Evolutionary conservation across 2,888 invertebrate genomes (phyloP).

Genomic region (Tuta absoluta): DNA sequence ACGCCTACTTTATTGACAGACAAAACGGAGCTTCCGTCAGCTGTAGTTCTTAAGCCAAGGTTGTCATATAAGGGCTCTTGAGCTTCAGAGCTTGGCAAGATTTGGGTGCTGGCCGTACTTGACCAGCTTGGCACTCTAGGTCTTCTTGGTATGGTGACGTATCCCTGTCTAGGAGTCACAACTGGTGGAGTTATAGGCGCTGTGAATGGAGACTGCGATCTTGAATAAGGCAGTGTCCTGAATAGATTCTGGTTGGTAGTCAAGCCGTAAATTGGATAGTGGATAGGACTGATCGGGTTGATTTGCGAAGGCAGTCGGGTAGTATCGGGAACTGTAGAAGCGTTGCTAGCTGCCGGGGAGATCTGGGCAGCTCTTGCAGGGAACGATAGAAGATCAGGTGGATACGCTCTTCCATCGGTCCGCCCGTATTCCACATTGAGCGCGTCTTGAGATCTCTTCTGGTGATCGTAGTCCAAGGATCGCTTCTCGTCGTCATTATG

Average conservation of each 20-base stretch:
- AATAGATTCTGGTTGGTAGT: constrained; percentile 84
- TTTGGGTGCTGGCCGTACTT: constrained; percentile 81
- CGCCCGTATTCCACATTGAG: constrained; percentile 80
- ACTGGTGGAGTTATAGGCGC: constrained; percentile 83
- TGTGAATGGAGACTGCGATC: constrained; percentile 88
- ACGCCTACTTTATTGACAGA: constrained; percentile 87
- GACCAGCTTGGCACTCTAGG: constrained; percentile 93
- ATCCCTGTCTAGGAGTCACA: constrained; percentile 88
- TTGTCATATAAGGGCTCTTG: constrained; percentile 93
- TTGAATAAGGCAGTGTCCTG: constrained; percentile 90
- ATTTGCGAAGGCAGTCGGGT: constrained; percentile 82
- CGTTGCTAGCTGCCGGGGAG: constrained; percentile 90
- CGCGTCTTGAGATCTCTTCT: constrained; percentile 78
- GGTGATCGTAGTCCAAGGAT: constrained; percentile 84
- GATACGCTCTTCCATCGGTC: constrained; percentile 83
- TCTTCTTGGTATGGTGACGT: constrained; percentile 92
- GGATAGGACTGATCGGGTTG: constrained; percentile 84
- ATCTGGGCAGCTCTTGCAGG: constrained; percentile 86
- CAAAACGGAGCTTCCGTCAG: constrained; percentile 90
- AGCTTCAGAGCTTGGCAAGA: constrained; percentile 76
- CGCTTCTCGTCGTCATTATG: constrained; percentile 86
- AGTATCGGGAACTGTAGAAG: constrained; percentile 89
- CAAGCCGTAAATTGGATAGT: constrained; percentile 84
- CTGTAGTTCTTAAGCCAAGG: constrained; percentile 90
- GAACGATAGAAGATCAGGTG: constrained; percentile 91